These are phyloP conservation scores for Aegypius monachus DNA, from an alignment of 2,113 vertebrate genomes.

Conservation along the genomic window DNA sequence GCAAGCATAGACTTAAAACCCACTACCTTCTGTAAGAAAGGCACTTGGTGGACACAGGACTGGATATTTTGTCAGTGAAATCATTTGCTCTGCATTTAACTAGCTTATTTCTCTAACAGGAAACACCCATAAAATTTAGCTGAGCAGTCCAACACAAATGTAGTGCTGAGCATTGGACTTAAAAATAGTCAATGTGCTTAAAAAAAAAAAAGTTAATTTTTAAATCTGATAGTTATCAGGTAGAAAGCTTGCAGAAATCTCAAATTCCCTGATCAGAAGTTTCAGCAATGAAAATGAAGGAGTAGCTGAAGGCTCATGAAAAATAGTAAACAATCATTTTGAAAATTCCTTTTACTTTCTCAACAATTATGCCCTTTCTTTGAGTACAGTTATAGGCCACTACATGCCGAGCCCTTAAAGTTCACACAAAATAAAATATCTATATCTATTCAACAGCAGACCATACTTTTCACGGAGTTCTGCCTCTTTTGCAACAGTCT, in stretches of 20 bases:
- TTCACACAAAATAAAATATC: background rate
- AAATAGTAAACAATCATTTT: background rate
- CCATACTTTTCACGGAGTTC: constrained; percentile 92
- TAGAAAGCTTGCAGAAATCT: background rate
- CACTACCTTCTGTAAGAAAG: background rate
- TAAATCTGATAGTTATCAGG: background rate
- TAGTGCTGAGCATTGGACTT: background rate
- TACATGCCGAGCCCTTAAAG: background rate
- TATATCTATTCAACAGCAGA: background rate
- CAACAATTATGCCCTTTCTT: background rate
- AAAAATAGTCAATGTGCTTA: background rate
- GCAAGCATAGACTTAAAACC: background rate
- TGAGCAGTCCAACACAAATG: background rate
- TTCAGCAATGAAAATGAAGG: too few relatives aligned
- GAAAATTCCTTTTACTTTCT: background rate
- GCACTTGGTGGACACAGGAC: background rate
- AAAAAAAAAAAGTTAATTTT: background rate
- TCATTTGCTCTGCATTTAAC: background rate
- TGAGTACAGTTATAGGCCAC: background rate
- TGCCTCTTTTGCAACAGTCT: constrained; percentile 89
- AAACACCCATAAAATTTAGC: background rate
- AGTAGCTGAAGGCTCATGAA: background rate
- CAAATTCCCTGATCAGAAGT: background rate
- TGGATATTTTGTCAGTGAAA: background rate
- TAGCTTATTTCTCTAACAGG: background rate